Conservation (phyloP, 2,888 invertebrate genomes). For the Gastracanthus pulcherrimus region DNA sequence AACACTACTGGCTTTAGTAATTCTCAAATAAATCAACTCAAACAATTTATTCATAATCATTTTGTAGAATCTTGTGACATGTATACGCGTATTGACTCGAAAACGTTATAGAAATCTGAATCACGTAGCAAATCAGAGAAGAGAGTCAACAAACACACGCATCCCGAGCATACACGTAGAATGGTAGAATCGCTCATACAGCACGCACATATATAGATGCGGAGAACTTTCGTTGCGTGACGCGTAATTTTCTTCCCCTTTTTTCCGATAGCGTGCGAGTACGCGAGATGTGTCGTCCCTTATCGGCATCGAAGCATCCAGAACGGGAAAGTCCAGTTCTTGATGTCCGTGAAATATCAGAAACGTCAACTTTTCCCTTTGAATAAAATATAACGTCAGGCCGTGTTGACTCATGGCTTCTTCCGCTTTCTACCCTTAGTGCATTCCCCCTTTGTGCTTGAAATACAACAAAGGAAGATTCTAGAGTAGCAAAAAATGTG, state of each 20-base stretch:
- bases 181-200: background rate
- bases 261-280: background rate
- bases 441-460: background rate
- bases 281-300: background rate
- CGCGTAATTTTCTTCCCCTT: background rate
- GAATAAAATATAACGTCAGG: background rate
- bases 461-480: too few relatives aligned
- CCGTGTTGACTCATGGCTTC: background rate
- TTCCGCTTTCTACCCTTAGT: background rate
- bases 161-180: too few relatives aligned
- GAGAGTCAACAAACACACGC: too few relatives aligned
- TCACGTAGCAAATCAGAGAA: too few relatives aligned
- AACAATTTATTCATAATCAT: too few relatives aligned
- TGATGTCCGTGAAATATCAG: background rate
- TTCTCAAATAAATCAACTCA: too few relatives aligned
- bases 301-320: background rate
- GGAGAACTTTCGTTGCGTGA: background rate
- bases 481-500: too few relatives aligned
- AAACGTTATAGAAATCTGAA: too few relatives aligned
- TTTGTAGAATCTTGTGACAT: too few relatives aligned
- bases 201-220: background rate
- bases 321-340: background rate
- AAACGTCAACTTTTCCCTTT: background rate
- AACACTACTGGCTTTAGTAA: too few relatives aligned
- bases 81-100: too few relatives aligned